Evolutionary conservation across 1,140 invertebrate species (phyloP), one percentile per base, ranked within the genome.

Genomic region (Colletes latitarsis): DNA sequence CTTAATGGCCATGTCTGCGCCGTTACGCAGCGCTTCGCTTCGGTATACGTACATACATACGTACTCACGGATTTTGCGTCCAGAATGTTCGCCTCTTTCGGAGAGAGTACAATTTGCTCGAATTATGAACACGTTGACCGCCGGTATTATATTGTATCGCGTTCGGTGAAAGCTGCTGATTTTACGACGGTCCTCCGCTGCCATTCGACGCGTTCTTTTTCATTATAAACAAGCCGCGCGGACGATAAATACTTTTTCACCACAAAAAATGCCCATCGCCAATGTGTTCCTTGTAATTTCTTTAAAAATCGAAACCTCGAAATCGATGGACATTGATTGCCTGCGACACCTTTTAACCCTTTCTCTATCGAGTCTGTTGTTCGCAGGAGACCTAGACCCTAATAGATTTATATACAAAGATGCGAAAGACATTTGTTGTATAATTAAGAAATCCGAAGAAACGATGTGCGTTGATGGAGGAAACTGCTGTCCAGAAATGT

Each of bases 81-180:
- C 72, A 60, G 57, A 53, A 46, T 63, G 19, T 49, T 8, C 12
- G n/a, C 14, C 12, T 41, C 39, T 53, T 10, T 8, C 60, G 60
- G 57, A 53, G 43, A 62, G 66, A 55, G 80, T 63, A 79, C 82
- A 84, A 84, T 84, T 84, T 84, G 60, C 66, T 71, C 77, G 58
- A 80, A 64, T 81, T 84, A 84, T 76, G 66, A 52, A 78, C 68
- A 60, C 63, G 77, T 66, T 74, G 77, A 58, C 69, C 64, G 64
- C 41, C 69, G 49, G 17, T 57, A 46, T 30, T 30, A 30, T 60
- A 74, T 57, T 49, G 57, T 52, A 46, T 74, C 52, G 60, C 49
- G 46, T 67, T 71, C 83, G 82, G 82, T 81, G 77, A 83, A 84
- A 84, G 82, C 83, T 68, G 76, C 21, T 57, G 81, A 84, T 84